phyloP scores from a whole-genome alignment of 1,140 invertebrate species.

The Monochamus saltuarius region DNA sequence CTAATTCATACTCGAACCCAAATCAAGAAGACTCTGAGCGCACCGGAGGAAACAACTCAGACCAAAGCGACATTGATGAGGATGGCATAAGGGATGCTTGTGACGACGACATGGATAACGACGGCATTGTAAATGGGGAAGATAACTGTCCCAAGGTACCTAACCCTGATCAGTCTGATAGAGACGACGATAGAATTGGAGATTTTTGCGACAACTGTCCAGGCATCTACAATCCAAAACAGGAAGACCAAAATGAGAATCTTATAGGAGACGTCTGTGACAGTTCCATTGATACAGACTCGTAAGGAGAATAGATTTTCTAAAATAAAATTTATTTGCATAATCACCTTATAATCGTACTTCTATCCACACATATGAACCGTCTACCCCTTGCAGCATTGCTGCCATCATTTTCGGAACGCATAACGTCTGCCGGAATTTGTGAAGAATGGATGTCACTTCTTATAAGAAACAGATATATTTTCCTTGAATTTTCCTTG shows the following conservation, averaged over 20 bases:
- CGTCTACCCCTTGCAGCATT: too few species aligned
- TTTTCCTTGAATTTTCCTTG: too few species aligned
- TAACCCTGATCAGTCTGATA: slow-evolving; percentile 75
- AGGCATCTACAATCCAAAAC: slow-evolving; percentile 67
- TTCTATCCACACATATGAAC: too few species aligned
- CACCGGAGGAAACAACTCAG: slow-evolving; percentile 74
- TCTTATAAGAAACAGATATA: too few species aligned
- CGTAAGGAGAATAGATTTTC: slow-evolving; percentile 45
- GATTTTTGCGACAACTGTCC: slow-evolving; percentile 87
- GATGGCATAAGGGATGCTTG: slow-evolving; percentile 83
- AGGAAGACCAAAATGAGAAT: slow-evolving; percentile 71
- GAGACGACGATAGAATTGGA: slow-evolving; percentile 73
- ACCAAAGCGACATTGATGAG: slow-evolving; percentile 80
- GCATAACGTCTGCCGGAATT: too few species aligned
- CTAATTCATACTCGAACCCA: slow-evolving; percentile 74
- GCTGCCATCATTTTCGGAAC: too few species aligned
- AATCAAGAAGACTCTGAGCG: slow-evolving; percentile 71
- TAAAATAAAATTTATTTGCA: too few species aligned
- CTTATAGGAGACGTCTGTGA: slow-evolving; percentile 74
- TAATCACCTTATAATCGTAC: too few species aligned
- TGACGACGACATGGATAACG: slow-evolving; percentile 87
- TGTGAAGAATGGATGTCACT: too few species aligned
- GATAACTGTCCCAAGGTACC: slow-evolving; percentile 69
- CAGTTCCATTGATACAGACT: slow-evolving; percentile 65
- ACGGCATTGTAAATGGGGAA: slow-evolving; percentile 56